These are phyloP conservation scores for Halictus ligatus DNA, from an alignment of 2,888 invertebrate genomes.

Conservation along the genomic window DNA sequence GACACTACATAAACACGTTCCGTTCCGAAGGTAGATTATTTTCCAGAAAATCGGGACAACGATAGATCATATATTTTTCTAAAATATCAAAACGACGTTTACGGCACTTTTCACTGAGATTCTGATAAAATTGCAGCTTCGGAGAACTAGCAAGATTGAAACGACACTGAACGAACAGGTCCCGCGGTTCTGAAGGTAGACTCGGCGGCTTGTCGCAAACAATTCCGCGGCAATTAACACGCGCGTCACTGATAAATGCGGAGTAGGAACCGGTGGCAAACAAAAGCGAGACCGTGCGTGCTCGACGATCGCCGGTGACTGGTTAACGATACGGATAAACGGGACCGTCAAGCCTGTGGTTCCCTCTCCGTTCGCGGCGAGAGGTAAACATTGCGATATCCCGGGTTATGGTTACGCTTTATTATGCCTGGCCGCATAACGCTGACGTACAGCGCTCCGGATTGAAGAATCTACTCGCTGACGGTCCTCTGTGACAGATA, in stretches of 20 bases:
- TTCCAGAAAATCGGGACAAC: too few relatives aligned
- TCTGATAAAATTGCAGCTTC: background rate
- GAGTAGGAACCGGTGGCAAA: background rate
- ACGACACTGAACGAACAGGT: background rate
- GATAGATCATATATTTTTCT: background rate
- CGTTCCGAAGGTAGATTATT: too few relatives aligned
- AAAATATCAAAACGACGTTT: background rate
- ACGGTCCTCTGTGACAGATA: background rate
- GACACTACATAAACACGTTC: too few relatives aligned
- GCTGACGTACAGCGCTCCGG: background rate
- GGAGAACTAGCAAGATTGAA: background rate
- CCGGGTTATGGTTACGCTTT: slow-evolving; percentile 8
- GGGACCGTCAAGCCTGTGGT: slow-evolving; percentile 24
- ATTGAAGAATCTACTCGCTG: background rate
- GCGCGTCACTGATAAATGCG: slow-evolving; percentile 9
- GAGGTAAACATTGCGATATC: slow-evolving; percentile 62
- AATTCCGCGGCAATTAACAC: background rate
- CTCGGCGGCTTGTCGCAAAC: background rate
- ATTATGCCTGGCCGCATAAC: background rate
- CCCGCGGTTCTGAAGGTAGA: background rate
- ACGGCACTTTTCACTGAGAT: background rate
- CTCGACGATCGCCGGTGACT: slow-evolving; percentile 44
- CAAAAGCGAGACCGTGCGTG: background rate
- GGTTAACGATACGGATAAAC: slow-evolving; percentile 39
- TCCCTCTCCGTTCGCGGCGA: slow-evolving; percentile 56